Evolutionary conservation across 2,113 vertebrate species (phyloP), one percentile per base, ranked within the genome.

Genomic region (Cichladusa arquata): DNA sequence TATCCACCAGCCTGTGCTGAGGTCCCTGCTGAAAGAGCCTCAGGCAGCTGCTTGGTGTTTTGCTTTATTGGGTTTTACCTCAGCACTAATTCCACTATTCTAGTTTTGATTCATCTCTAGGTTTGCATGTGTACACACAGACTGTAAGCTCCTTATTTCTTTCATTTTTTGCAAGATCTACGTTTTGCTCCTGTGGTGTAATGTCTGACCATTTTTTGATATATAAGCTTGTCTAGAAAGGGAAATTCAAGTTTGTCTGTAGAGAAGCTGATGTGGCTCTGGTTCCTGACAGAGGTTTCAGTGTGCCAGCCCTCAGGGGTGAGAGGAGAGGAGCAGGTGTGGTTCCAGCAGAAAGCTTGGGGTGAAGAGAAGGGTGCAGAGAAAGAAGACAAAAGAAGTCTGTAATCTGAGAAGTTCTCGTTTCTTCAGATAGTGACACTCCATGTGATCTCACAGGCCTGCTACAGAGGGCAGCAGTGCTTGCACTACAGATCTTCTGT

Each of bases 261-360:
- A n/a, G 56, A 51, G 56, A 38, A 71, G 29, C 28, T 54, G 44
- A 53, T 45, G 26, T 47, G 69, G 31, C 47, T 69, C 19, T 51
- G 17, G 38, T 60, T 69, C 20, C 71, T 72, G 50, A 29, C n/a
- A 40, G 71, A 4, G 26, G 5, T 88, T 83, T 83, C 42, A 29
- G 80, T 0, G 0, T 83, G 56, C 23, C 38, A 65, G 42, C 26
- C 47, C 18, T 3, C 26, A 23, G 60, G 16, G 38, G 11, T 79
- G 29, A 8, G 58, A 82, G 44, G 54, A 53, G 47, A 18, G 38
- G 29, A 66, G 47, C 6, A 4, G 20, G 40, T 31, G 45, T 78
- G 54, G 17, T 54, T 81, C 28, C 64, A 62, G 42, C 36, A 82
- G 54, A 31, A 51, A 67, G 9, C 14, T 22, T 60, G 53, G 9